phyloP scores from a whole-genome alignment of 2,888 invertebrate genomes.

The Mythimna vitellina region DNA sequence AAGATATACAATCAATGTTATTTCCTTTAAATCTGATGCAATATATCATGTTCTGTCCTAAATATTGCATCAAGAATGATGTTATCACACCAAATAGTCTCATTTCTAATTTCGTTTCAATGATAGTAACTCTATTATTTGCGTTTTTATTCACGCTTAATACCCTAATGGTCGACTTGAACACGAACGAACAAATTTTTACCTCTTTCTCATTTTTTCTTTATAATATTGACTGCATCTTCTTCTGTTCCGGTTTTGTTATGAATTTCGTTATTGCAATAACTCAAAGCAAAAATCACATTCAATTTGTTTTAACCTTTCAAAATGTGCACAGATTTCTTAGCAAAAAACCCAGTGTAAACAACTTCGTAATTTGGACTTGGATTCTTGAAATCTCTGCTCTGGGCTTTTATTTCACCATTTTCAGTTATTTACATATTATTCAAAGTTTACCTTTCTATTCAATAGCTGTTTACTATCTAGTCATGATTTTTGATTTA shows the following conservation, averaged over 20 bases:
- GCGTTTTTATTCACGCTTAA: not conserved
- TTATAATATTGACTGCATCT: not conserved
- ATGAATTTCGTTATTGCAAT: not conserved
- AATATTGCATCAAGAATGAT: not conserved
- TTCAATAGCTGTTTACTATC: not conserved
- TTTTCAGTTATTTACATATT: not conserved
- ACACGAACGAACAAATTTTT: not conserved
- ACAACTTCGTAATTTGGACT: not conserved
- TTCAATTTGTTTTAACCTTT: not conserved
- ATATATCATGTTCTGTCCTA: not conserved
- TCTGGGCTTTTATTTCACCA: not conserved
- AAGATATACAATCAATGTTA: not conserved
- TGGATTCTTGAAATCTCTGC: not conserved
- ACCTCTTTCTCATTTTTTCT: not conserved
- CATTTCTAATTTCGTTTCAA: not conserved
- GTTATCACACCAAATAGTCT: not conserved
- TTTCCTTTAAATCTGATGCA: not conserved
- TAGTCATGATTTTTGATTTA: not conserved
- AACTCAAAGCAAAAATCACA: not conserved
- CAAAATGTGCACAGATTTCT: not conserved
- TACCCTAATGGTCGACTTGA: not conserved
- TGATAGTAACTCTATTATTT: not conserved
- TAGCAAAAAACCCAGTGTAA: not conserved
- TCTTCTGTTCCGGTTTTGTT: not conserved
- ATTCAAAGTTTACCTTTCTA: not conserved